Evolutionary conservation across 2,888 invertebrate species (phyloP).

Genomic region (Cephus sareptanus): DNA sequence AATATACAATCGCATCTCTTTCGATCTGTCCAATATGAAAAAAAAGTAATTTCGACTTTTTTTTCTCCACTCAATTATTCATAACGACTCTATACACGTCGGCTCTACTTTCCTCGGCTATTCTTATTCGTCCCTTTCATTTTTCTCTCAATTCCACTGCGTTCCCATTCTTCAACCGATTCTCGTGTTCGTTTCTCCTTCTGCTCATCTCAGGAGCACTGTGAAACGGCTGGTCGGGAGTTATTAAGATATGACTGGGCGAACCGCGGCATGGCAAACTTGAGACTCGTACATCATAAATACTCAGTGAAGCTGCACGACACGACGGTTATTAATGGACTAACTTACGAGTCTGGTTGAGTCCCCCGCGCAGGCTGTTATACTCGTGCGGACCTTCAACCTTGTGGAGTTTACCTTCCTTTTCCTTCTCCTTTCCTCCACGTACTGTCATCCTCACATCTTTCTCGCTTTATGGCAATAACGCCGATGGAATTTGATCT

Average conservation of each 20-base stretch:
- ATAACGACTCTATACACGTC: background rate
- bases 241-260: conserved; percentile 4
- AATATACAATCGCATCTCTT: background rate
- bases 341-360: conserved; percentile 4
- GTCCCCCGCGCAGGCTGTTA: background rate
- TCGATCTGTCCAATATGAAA: background rate
- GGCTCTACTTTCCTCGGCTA: background rate
- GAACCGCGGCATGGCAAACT: conserved; percentile 4
- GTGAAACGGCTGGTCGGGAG: background rate
- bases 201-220: background rate
- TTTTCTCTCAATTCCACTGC: background rate
- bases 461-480: background rate
- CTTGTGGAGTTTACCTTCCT: background rate
- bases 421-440: background rate
- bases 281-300: conserved; percentile 6
- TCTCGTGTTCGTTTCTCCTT: background rate
- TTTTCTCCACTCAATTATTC: background rate
- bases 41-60: background rate
- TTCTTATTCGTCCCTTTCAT: background rate
- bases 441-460: background rate
- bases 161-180: background rate
- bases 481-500: background rate
- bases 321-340: conserved; percentile 7
- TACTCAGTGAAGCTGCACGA: conserved; percentile 6
- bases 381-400: background rate